Evolutionary conservation across 2,888 invertebrate species (phyloP).

Genomic region (Blastobasis lacticolella): DNA sequence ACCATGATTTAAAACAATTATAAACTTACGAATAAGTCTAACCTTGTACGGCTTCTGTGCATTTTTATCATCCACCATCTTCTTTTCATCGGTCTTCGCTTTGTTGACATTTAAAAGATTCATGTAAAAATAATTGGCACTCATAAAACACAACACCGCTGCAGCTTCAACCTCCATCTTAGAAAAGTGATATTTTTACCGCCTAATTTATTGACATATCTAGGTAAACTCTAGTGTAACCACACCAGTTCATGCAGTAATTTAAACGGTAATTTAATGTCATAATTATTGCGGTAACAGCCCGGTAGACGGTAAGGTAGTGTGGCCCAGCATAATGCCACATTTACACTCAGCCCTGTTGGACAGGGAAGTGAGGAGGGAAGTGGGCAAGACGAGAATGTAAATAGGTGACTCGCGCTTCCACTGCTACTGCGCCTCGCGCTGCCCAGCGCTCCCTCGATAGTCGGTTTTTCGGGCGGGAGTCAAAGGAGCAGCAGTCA

Average conservation of each 20-base stretch:
- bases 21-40: too few relatives aligned
- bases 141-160: too few relatives aligned
- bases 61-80: too few relatives aligned
- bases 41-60: too few relatives aligned
- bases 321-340: background rate
- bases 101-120: too few relatives aligned
- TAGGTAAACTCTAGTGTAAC: background rate
- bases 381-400: slow-evolving; percentile 4
- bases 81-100: too few relatives aligned
- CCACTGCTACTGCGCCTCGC: background rate
- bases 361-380: slow-evolving; percentile 6
- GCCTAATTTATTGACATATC: too few relatives aligned
- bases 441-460: background rate
- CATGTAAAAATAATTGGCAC: too few relatives aligned
- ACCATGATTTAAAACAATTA: too few relatives aligned
- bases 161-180: too few relatives aligned
- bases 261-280: background rate
- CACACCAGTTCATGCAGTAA: background rate
- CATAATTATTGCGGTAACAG: background rate
- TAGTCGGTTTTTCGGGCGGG: slow-evolving; percentile 1
- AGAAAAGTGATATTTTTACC: too few relatives aligned
- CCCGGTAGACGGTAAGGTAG: background rate
- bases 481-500: background rate
- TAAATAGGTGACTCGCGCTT: slow-evolving; percentile 2
- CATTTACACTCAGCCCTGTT: slow-evolving; percentile 2